Percentiles rank a stretch among this genome's conserved stretches.
Conservation (phyloP, 2,888 invertebrate species). For the Fissipunctia ypsillon region DNA sequence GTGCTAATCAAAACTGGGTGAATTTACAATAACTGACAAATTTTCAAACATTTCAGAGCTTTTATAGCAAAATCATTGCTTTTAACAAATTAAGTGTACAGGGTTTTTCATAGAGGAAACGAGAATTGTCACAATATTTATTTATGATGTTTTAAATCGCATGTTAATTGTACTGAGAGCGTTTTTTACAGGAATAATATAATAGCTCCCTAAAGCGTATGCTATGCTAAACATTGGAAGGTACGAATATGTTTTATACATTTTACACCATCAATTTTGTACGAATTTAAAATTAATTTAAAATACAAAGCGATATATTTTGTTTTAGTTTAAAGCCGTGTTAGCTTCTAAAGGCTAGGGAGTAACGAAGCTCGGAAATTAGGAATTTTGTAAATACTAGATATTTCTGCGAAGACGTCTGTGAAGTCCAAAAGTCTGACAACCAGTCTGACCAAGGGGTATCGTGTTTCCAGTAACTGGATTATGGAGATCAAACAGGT, state of each 20-base stretch:
- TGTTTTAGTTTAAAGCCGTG: slow-evolving; percentile 49
- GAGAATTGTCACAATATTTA: background rate
- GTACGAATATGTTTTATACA: background rate
- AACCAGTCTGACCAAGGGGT: too few relatives aligned
- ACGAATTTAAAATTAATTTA: slow-evolving; percentile 33
- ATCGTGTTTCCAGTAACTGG: too few relatives aligned
- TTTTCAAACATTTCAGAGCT: background rate
- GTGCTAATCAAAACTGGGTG: background rate
- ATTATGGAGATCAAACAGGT: too few relatives aligned
- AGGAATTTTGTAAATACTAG: slow-evolving; percentile 25
- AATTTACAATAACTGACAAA: background rate
- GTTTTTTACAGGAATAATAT: background rate
- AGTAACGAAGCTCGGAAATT: slow-evolving; percentile 8
- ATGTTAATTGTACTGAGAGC: background rate
- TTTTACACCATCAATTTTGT: slow-evolving; percentile 34
- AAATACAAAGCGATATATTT: slow-evolving; percentile 45
- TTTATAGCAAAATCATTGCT: background rate
- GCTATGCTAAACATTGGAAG: slow-evolving; percentile 4
- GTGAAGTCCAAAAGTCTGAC: too few relatives aligned
- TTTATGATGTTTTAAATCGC: background rate
- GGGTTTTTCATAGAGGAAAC: background rate
- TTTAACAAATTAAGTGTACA: background rate
- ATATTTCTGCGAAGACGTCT: background rate
- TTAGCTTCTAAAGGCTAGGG: slow-evolving; percentile 60
- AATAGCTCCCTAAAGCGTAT: background rate